A percentile compares a stretch with the other conserved stretches of the same genome.
Conservation (phyloP, 2,113 vertebrate species). For the Carollia perspicillata region DNA sequence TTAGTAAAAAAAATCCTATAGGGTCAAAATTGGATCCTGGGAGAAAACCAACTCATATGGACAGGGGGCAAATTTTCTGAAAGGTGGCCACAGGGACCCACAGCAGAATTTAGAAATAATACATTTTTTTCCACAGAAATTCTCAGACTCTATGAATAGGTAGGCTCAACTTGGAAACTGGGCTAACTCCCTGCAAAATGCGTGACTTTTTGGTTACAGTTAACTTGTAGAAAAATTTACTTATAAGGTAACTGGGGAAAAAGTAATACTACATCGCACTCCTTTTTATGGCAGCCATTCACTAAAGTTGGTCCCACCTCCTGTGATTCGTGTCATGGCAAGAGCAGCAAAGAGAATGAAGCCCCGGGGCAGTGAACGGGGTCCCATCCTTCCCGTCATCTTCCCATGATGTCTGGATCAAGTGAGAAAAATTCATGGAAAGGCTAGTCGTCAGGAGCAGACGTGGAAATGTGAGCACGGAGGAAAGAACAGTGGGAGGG, state of each 20-base stretch:
- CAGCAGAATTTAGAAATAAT: neutral
- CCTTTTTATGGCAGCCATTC: neutral
- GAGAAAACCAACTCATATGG: neutral
- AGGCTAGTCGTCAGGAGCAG: neutral
- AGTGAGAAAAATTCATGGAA: neutral
- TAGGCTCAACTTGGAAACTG: neutral
- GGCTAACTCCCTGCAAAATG: neutral
- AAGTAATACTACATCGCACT: neutral
- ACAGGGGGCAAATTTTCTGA: neutral
- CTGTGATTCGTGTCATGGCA: neutral
- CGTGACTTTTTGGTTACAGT: neutral
- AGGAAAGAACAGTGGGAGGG: neutral
- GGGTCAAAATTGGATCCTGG: neutral
- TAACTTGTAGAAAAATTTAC: neutral
- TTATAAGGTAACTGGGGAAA: neutral
- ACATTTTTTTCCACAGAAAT: neutral
- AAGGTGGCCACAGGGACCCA: neutral
- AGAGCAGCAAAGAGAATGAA: neutral
- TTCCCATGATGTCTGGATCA: neutral
- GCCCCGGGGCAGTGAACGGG: neutral
- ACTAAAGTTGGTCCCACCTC: neutral
- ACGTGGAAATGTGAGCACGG: neutral
- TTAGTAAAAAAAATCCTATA: neutral
- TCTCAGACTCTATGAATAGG: neutral
- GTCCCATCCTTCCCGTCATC: neutral